Conservation (phyloP, 2,888 invertebrate genomes). For the Branchinecta sandiegonensis region DNA sequence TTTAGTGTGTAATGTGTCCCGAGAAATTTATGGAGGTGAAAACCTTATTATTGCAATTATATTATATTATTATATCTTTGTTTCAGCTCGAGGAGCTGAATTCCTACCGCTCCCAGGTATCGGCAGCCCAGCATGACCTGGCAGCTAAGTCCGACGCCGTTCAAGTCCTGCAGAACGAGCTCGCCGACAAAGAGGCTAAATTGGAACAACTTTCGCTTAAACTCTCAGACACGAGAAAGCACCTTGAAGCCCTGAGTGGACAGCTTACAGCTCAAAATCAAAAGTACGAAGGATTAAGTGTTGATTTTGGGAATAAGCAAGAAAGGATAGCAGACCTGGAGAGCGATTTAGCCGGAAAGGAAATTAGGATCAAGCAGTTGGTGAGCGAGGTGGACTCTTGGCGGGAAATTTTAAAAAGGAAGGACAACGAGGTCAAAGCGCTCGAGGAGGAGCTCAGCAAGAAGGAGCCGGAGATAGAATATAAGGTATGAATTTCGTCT, state of each 20-base stretch:
- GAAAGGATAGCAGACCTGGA: slow-evolving; percentile 27
- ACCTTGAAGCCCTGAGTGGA: slow-evolving; percentile 20
- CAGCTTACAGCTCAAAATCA: neutral
- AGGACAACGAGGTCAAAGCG: slow-evolving; percentile 32
- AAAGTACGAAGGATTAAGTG: slow-evolving; percentile 18
- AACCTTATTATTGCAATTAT: no score
- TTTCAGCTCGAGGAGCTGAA: no score
- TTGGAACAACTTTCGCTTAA: slow-evolving; percentile 22
- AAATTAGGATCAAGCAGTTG: slow-evolving; percentile 25
- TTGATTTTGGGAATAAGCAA: slow-evolving; percentile 29
- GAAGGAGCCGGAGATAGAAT: slow-evolving; percentile 29
- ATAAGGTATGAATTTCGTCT: slow-evolving; percentile 25
- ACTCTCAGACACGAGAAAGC: slow-evolving; percentile 20
- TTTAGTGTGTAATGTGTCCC: no score
- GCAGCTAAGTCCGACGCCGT: neutral
- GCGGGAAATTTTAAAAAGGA: slow-evolving; percentile 31
- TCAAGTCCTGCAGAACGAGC: neutral
- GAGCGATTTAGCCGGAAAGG: slow-evolving; percentile 26
- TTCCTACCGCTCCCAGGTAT: no score
- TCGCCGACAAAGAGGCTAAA: slow-evolving; percentile 21
- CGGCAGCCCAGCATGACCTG: neutral
- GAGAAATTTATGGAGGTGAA: no score
- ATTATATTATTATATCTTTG: no score
- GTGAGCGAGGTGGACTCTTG: slow-evolving; percentile 26
- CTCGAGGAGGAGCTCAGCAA: slow-evolving; percentile 33